Evolutionary conservation across 2,113 vertebrate species (phyloP).

Genomic region (Sceloporus tristichus): DNA sequence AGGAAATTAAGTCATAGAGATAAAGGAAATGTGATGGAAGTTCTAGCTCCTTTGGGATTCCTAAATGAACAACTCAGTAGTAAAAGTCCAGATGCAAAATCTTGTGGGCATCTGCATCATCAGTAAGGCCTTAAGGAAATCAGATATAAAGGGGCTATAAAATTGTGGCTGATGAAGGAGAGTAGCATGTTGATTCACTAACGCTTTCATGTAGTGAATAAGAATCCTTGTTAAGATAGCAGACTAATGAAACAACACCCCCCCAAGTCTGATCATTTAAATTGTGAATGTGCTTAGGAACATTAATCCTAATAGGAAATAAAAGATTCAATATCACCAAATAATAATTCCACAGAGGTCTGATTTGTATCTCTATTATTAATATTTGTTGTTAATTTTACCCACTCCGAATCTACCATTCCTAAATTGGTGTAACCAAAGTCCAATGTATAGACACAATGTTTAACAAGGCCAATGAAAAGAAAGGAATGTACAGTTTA

Average conservation of each 20-base stretch:
- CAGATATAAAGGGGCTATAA: neutral
- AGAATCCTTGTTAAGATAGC: neutral
- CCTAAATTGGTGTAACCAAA: neutral
- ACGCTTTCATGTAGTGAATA: neutral
- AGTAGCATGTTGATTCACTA: neutral
- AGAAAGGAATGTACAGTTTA: neutral
- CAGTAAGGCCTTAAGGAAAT: rapidly evolving
- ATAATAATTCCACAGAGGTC: neutral
- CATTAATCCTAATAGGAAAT: neutral
- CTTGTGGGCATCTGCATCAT: neutral
- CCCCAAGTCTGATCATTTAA: neutral
- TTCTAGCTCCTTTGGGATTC: neutral
- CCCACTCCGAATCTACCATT: neutral
- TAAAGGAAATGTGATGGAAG: slow-evolving; percentile 3
- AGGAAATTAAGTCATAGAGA: neutral
- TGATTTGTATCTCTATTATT: neutral
- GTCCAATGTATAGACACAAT: neutral
- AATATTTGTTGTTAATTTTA: neutral
- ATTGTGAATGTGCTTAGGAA: neutral
- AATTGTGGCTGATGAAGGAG: neutral
- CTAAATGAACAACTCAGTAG: neutral
- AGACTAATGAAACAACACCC: neutral
- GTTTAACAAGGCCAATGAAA: neutral
- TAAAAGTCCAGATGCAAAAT: neutral
- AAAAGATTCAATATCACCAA: neutral